Base-by-base conservation (phyloP, 64 coral and sea anemone genomes). In the Pocillopora verrucosa region DNA sequence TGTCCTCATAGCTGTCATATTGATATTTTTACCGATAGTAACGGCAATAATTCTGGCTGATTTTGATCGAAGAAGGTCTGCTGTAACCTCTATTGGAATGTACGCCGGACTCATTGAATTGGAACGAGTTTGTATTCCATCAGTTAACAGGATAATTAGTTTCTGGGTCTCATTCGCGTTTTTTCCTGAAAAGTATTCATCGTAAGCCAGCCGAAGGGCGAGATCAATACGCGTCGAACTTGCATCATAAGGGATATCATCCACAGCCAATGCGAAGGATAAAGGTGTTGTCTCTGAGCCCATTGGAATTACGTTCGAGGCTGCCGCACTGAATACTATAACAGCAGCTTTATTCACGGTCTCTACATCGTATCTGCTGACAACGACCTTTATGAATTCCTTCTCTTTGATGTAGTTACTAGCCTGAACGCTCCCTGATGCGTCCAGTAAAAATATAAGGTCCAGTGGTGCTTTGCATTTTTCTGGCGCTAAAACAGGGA, bases 401-500 rank as follows among this genome's bases (percentile, higher is more conserved):
- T 80, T 80, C 26, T 80, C 22, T 5, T 80, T 80, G 4, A 59
- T 1, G 56, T 80, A 80, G 24, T 80, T 80, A 20, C 24, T 56
- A 26, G 9, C 22, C 24, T 58, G n/a, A 60, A 80, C 77, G n/a
- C 77, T 80, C 0, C 77, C 77, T 26, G 77, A 80, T 10, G 77
- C 77, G 56, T 80, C 77, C 13, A 80, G 22, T 10, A 58, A 57
- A 60, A 80, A 80, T 56, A 80, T 60, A 0, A 80, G 77, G 19
- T 80, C 57, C 1, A 80, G 56, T 24, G 58, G 51, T 26, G 58
- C 77, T 60, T 30, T 19, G 58, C 77, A 80, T 80, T 80, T 80
- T 61, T 80, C 77, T 30, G 77, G 77, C 13, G 77, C 77, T 80
- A 12, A 79, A 7, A 59, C 25, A 60, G 63, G 74, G 16, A 80